Conservation (phyloP, 2,888 invertebrate genomes). For the Mimas tiliae region DNA sequence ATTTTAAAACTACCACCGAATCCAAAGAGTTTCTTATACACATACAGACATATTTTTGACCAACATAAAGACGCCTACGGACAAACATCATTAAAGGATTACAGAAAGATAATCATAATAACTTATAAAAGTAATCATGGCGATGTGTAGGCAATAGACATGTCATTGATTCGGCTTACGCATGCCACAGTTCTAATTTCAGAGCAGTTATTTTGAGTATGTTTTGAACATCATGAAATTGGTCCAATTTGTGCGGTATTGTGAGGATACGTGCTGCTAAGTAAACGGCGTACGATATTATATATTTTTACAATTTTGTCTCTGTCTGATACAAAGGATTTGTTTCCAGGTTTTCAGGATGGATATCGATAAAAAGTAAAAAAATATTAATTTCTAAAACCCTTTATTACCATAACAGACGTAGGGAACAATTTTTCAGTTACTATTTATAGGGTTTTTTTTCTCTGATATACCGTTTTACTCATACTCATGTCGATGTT, state of each 20-base stretch:
- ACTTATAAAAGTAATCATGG: constrained; percentile 25
- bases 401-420: background rate
- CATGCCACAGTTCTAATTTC: constrained; percentile 71
- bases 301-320: background rate
- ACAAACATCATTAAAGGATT: constrained; percentile 13
- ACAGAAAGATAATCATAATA: constrained; percentile 15
- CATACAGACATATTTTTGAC: background rate
- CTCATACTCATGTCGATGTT: background rate
- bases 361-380: background rate
- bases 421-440: background rate
- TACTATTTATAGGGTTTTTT: background rate
- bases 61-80: background rate
- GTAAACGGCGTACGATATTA: constrained; percentile 20
- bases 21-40: background rate
- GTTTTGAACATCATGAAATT: constrained; percentile 59
- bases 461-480: background rate
- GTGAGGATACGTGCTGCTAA: constrained; percentile 40
- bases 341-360: background rate
- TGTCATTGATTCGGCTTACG: constrained; percentile 60
- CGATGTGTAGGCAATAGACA: constrained; percentile 29
- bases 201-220: constrained; percentile 62
- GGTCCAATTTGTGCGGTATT: constrained; percentile 66
- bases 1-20: too few species aligned
- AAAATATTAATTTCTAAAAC: background rate
- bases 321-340: background rate